phyloP scores from a whole-genome alignment of 2,113 vertebrate species.

The Poeciliopsis prolifica region DNA sequence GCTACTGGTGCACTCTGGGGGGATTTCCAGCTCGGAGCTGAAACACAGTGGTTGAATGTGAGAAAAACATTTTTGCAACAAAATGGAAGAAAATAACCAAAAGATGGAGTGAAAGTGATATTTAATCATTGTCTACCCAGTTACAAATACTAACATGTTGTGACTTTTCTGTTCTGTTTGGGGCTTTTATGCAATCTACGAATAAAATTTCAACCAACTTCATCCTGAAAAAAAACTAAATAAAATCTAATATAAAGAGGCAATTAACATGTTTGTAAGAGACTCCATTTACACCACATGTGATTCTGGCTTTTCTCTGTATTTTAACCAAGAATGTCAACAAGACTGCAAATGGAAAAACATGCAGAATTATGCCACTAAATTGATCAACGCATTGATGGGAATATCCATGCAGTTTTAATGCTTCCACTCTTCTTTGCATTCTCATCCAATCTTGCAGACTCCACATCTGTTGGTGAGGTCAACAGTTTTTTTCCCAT shows the following conservation, averaged over 20 bases:
- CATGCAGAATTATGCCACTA: neutral
- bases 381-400: conserved; percentile 23
- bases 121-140: neutral
- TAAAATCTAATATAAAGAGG: too few relatives aligned
- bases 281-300: neutral
- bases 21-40: conserved; percentile 77
- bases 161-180: neutral
- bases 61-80: conserved; percentile 22
- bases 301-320: neutral
- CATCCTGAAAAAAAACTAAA: neutral
- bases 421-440: conserved; percentile 4
- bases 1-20: conserved; percentile 64
- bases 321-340: neutral
- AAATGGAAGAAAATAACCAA: neutral
- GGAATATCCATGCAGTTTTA: conserved; percentile 28
- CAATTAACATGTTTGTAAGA: too few relatives aligned
- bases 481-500: conserved; percentile 74
- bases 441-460: conserved; percentile 59
- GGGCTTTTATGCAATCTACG: neutral
- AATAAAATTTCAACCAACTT: neutral
- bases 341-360: neutral
- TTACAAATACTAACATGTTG: neutral
- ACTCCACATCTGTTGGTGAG: conserved; percentile 75
- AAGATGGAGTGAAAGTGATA: neutral
- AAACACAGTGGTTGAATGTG: conserved; percentile 28